Percentiles rank a stretch among this genome's conserved stretches.
These are phyloP conservation scores for Corythucha ciliata DNA, from an alignment of 2,888 invertebrate genomes.

Conservation along the genomic window DNA sequence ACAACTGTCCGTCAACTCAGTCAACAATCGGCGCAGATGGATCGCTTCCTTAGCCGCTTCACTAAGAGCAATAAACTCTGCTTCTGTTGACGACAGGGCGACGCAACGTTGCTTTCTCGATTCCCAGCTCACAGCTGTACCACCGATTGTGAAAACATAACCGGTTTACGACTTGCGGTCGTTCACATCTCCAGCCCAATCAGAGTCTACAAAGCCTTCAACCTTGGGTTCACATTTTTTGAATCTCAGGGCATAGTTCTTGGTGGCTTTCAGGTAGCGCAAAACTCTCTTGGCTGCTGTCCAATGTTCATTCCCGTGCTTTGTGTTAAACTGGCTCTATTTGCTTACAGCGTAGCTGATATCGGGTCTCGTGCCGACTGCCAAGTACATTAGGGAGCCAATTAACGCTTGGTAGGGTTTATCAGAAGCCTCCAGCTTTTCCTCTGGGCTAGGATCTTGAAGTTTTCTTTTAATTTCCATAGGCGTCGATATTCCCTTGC, in stretches of 20 bases:
- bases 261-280: conserved; percentile 25
- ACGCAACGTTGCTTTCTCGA: conserved; percentile 11
- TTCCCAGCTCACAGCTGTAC: conserved; percentile 11
- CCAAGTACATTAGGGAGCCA: conserved; percentile 24
- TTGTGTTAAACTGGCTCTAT: conserved; percentile 15
- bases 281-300: conserved; percentile 21
- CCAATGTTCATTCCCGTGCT: conserved; percentile 10
- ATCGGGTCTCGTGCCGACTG: conserved; percentile 23
- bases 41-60: conserved; percentile 6
- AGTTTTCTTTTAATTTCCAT: conserved; percentile 14
- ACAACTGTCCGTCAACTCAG: background rate
- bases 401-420: conserved; percentile 28
- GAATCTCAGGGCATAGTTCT: conserved; percentile 6
- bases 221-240: too few relatives aligned
- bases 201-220: conserved; percentile 33
- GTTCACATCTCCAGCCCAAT: conserved; percentile 31
- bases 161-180: conserved; percentile 8
- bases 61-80: too few relatives aligned
- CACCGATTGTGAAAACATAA: background rate
- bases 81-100: background rate
- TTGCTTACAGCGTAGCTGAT: conserved; percentile 26
- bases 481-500: conserved; percentile 18
- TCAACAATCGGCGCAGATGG: conserved; percentile 4
- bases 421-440: too few relatives aligned
- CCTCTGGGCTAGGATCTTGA: background rate